phyloP scores from a whole-genome alignment of 2,888 invertebrate species.

The Athetis lepigone region DNA sequence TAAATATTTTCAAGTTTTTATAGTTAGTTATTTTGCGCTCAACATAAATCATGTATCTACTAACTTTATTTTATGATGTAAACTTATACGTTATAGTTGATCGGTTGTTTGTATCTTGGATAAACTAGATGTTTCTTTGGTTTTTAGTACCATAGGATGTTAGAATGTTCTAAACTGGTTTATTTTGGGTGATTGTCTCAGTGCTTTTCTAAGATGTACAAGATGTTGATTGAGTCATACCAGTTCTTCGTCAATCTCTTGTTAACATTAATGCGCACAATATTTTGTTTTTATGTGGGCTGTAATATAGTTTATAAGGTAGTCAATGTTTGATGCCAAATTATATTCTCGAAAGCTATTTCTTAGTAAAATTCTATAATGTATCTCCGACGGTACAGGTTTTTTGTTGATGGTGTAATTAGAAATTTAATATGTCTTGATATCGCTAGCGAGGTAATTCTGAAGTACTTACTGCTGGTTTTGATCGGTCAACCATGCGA shows the following conservation, averaged over 20 bases:
- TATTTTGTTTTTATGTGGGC: not conserved
- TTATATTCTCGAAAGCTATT: not conserved
- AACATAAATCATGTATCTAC: slow-evolving; percentile 30
- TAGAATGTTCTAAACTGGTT: not conserved
- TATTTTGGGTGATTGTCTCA: slow-evolving; percentile 30
- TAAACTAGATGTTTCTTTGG: slow-evolving; percentile 32
- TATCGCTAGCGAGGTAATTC: not conserved
- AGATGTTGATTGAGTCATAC: slow-evolving; percentile 2
- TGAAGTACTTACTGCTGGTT: slow-evolving; percentile 91
- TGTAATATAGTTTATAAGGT: too few species aligned
- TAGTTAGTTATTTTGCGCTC: slow-evolving; percentile 21
- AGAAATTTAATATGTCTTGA: not conserved
- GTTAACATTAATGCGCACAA: too few species aligned
- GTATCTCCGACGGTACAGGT: too few species aligned
- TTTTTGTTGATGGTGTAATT: not conserved
- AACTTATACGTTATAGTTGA: slow-evolving; percentile 39
- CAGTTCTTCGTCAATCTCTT: not conserved
- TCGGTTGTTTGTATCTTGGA: slow-evolving; percentile 44
- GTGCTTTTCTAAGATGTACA: slow-evolving; percentile 3
- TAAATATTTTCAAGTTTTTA: slow-evolving; percentile 21
- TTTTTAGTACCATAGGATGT: slow-evolving; percentile 8
- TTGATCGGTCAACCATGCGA: slow-evolving; percentile 97
- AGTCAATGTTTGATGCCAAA: too few species aligned
- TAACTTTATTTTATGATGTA: slow-evolving; percentile 40
- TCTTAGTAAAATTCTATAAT: not conserved